Base-by-base conservation (phyloP, 2,797 vertebrate species). In the Syngnathus rostellatus region DNA sequence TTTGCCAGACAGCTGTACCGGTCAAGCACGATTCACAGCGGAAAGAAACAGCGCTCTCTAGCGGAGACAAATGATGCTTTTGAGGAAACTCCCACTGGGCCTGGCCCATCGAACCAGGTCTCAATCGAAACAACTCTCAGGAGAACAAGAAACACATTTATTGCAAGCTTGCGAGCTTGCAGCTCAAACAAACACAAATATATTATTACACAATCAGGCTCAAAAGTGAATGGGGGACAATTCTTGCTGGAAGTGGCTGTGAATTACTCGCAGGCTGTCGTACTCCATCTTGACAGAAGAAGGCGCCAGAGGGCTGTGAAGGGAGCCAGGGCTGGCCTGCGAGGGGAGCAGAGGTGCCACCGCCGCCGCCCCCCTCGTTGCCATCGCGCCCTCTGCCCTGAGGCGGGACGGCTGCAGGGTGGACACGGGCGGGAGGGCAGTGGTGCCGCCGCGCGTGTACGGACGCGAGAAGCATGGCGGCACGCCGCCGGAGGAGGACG, bases 181-280 rank as follows among this genome's bases (percentile, higher is more conserved):
- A 75, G 66, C 60, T 62, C 50, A 72, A 64, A 17, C 12, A 68
- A 66, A 72, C 19, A 78, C 63, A 17, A 7, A 37, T 67, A 65
- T 48, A 69, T 3, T 45, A 45, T 14, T 38, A 72, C 62, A 63
- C 50, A 71, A 63, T 66, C 70, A 83, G 58, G 46, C 25, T 91
- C 83, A 93, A 65, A 92, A 91, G 53, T 88, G 77, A 74, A 91
- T 88, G 0, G 89, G 87, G 23, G 92, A 93, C 78, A 92, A 92
- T 67, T 92, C 86, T 1, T 89, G 91, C 66, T 91, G 88, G 75
- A 92, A 92, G 58, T 89, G 81, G 41, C 89, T 87, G 70, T 90
- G 88, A 62, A 90, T 71, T 74, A 90, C 86, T 38, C 14, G 40
- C 54, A 86, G 84, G 43, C 86, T 89, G 78, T 89, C 84, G 37